Percentiles rank a stretch among this genome's conserved stretches.
phyloP scores from a whole-genome alignment of 2,113 vertebrate species.

The Rissa tridactyla region DNA sequence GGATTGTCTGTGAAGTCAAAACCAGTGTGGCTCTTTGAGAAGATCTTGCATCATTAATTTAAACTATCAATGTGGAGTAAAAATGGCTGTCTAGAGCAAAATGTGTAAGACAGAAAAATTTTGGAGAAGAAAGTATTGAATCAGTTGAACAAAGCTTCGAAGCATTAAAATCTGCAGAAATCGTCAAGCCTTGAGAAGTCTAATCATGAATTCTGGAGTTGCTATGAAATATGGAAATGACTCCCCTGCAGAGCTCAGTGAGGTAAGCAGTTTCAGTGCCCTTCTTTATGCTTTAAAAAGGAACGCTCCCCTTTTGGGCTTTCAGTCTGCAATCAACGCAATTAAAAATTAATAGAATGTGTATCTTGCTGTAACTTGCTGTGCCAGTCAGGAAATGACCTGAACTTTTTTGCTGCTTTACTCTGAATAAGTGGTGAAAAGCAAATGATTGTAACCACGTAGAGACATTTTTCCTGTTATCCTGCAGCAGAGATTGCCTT shows the following conservation, averaged over 20 bases:
- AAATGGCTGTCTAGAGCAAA: conserved; percentile 74
- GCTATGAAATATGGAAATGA: conserved; percentile 78
- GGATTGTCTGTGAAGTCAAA: conserved; percentile 57
- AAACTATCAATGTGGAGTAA: conserved; percentile 50
- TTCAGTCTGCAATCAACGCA: conserved; percentile 12
- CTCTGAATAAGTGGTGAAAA: conserved; percentile 32
- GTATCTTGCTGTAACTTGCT: conserved; percentile 68
- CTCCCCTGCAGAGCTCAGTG: conserved; percentile 75
- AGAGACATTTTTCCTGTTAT: conserved; percentile 10
- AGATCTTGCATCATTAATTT: conserved; percentile 30
- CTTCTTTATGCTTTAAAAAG: conserved; percentile 20
- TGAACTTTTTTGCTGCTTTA: conserved; percentile 48
- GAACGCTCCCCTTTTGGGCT: not conserved
- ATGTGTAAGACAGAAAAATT: conserved; percentile 42
- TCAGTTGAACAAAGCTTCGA: conserved; percentile 16
- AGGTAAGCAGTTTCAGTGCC: conserved; percentile 77
- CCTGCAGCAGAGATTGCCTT: not conserved
- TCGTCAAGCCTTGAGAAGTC: conserved; percentile 54
- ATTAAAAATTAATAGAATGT: conserved; percentile 65
- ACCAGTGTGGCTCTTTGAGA: not conserved
- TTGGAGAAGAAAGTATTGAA: conserved; percentile 25
- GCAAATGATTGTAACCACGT: not conserved
- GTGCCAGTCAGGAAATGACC: conserved; percentile 60
- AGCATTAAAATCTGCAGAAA: conserved; percentile 58
- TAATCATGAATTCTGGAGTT: conserved; percentile 85